A percentile compares a stretch with the other conserved stretches of the same genome.
Evolutionary conservation across 2,888 invertebrate genomes (phyloP).

Genomic region (Vannuccia rotundouncinata): DNA sequence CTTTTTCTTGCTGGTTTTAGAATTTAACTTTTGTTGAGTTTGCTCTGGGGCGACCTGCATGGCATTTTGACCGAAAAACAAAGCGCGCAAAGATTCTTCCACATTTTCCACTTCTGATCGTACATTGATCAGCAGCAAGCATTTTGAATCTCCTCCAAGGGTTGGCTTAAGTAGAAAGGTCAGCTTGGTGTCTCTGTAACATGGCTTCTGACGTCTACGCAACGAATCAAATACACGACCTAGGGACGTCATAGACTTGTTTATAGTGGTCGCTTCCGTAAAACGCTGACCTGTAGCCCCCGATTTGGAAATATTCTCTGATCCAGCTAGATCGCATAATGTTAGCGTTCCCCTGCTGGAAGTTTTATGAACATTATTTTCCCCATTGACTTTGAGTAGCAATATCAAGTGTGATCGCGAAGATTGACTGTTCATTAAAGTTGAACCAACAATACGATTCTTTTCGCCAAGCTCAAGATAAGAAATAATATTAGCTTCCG

Average conservation of each 20-base stretch:
- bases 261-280: constrained; percentile 33
- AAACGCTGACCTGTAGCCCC: constrained; percentile 39
- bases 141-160: constrained; percentile 38
- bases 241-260: constrained; percentile 30
- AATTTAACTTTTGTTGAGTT: too few relatives aligned
- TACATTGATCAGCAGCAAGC: constrained; percentile 34
- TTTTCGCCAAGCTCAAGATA: constrained; percentile 31
- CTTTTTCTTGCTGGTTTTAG: too few relatives aligned
- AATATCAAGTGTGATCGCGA: constrained; percentile 39
- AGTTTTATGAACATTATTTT: constrained; percentile 28
- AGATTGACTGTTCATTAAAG: constrained; percentile 25
- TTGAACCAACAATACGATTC: constrained; percentile 34
- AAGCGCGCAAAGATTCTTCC: constrained; percentile 32
- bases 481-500: constrained; percentile 32
- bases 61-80: constrained; percentile 36
- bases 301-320: constrained; percentile 36
- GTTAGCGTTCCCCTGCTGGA: constrained; percentile 38
- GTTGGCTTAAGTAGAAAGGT: constrained; percentile 38
- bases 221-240: constrained; percentile 37
- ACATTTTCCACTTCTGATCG: constrained; percentile 30
- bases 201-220: constrained; percentile 33
- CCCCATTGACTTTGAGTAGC: constrained; percentile 33
- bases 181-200: constrained; percentile 34
- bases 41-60: constrained; percentile 36
- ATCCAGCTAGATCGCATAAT: constrained; percentile 36